Evolutionary conservation across 2,888 invertebrate species (phyloP), one percentile per base, ranked within the genome.

Genomic region (Drosophila subquinaria): DNA sequence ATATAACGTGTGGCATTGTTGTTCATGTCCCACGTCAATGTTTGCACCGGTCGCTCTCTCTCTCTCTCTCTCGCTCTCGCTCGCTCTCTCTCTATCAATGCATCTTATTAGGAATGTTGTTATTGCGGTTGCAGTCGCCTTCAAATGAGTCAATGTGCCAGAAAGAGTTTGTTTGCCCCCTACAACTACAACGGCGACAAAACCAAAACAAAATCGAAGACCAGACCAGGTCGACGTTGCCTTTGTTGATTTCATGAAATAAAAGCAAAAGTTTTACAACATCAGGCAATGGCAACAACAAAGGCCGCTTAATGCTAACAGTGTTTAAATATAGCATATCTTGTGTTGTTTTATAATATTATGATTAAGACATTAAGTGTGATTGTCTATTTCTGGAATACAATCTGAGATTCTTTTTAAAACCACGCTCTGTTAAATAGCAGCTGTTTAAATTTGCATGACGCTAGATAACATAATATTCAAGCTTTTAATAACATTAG

Each of bases 101-200:
- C 48, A 69, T 60, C 76, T 60, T 27, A 78, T 81, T 69, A 55
- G 69, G 69, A 61, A 69, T 69, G 78, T 74, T 74, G 73, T 80
- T 68, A 53, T 70, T 62, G 55, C 64, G 73, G 43, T 62, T 71
- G 84, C 86, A 66, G 40, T 88, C 73, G 75, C 91, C 90, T 85
- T 91, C 90, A 82, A 91, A 72, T 69, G 70, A 87, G 90, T 90
- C 91, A 90, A 79, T 90, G 91, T 90, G 90, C 91, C 86, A 91
- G 84, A 91, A 91, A 91, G 80, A 90, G 90, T 90, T 89, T 88
- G 79, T 88, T 81, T 83, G 79, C 88, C 85, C 75, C 47, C 23
- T 5, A 5, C 23, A 30, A 5, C 59, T 61, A 43, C 43, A 59
- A 43, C n/a, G 42, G 51, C 55, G 23, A 63, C 63, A 68, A 72